Base-by-base conservation (phyloP, 2,888 invertebrate species). In the Drosophila testacea region DNA sequence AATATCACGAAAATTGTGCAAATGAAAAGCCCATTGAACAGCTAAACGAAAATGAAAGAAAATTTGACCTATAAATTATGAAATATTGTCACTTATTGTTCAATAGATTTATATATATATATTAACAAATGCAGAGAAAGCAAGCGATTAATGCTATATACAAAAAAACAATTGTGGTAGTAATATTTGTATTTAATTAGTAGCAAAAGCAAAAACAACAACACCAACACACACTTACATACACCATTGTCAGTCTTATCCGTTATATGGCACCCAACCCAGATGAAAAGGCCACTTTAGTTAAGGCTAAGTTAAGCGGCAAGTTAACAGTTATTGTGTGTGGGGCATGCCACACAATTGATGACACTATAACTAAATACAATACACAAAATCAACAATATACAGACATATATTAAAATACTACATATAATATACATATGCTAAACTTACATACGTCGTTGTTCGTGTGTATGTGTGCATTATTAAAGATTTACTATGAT, bases 401-500 rank as follows among this genome's bases (percentile, higher is more conserved):
- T 27, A 38, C 9, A 56, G 11, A 32, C 10, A 39, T 16, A 42
- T 47, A 63, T 54, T 38, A 66, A 41, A 42, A 59, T 52, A 42
- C 32, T 32, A 16, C 16, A 16, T 16, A 55, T 41, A 60, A 44
- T 36, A n/a, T 28, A 62, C 22, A 22, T 22, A 22, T 48, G 47
- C 36, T 54, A 75, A 48, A 60, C 66, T 70, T 57, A 39, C 69
- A 77, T 69, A 54, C 57, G 27, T 52, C 36, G 48, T 63, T 55
- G 56, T 61, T 68, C 22, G 72, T 68, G 65, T 74, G 72, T 56
- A 32, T 57, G 81, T 63, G 67, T 60, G 73, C 65, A 68, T 75
- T 73, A 59, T 50, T 76, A 77, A 83, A 79, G 67, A 80, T 83
- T 73, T 68, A 86, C 84, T 84, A 83, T 73, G 69, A 77, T 81